Conservation (phyloP, 1,140 invertebrate species). For the Riptortus pedestris region DNA sequence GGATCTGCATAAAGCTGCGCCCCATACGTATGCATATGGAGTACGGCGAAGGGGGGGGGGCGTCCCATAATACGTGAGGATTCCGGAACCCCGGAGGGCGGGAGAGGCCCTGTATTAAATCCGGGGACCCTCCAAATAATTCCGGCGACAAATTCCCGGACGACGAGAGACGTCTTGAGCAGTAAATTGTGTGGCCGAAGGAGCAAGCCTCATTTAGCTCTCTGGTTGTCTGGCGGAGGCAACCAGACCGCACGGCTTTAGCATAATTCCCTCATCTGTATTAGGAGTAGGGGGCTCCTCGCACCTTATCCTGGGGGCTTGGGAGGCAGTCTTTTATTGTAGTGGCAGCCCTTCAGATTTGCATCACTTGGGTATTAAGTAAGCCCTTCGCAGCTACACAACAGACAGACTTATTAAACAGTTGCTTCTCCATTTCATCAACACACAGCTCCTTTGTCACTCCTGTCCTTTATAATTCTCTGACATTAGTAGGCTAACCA, state of each 20-base stretch:
- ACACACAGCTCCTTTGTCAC: too few relatives aligned
- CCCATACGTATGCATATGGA: slow-evolving; percentile 5
- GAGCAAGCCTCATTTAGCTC: slow-evolving; percentile 3
- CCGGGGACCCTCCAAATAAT: not conserved
- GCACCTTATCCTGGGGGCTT: not conserved
- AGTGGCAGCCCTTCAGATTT: not conserved
- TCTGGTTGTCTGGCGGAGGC: too few relatives aligned
- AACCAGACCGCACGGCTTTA: not conserved
- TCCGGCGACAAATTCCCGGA: slow-evolving; percentile 1
- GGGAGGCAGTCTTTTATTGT: slow-evolving; percentile 4
- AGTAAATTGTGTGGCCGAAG: not conserved
- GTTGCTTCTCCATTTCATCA: too few relatives aligned
- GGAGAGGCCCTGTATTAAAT: slow-evolving; percentile 5
- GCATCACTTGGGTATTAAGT: not conserved
- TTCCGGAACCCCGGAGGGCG: not conserved
- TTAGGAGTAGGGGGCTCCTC: not conserved
- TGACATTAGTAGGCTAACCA: too few relatives aligned
- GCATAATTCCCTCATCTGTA: slow-evolving; percentile 8
- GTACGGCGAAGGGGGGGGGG: not conserved
- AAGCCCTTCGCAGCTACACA: too few relatives aligned
- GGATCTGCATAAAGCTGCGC: not conserved
- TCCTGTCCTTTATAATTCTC: too few relatives aligned
- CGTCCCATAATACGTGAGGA: not conserved
- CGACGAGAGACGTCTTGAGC: not conserved
- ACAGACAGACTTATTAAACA: too few relatives aligned